Conservation (phyloP, 2,888 invertebrate species). For the Hydriomena furcata region DNA sequence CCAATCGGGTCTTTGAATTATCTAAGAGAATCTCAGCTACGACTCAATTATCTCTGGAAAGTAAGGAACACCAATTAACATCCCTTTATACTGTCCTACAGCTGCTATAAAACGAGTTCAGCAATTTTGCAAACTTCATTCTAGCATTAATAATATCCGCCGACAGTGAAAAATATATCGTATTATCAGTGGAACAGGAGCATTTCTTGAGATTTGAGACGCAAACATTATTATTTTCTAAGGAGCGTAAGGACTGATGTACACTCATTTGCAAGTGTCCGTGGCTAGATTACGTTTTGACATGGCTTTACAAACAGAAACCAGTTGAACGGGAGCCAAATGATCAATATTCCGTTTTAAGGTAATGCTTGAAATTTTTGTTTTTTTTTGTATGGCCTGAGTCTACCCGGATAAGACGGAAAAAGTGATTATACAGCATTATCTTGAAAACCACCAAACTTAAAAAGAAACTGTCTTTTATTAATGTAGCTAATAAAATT, state of each 20-base stretch:
- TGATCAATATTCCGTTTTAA: slow-evolving; percentile 54
- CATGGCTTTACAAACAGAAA: slow-evolving; percentile 62
- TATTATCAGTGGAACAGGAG: slow-evolving; percentile 10
- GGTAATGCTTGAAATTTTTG: too few species aligned
- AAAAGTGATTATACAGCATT: too few species aligned
- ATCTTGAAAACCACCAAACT: too few species aligned
- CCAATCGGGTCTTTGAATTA: too few species aligned
- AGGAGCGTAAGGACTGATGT: slow-evolving; percentile 52
- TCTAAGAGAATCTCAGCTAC: slow-evolving; percentile 60
- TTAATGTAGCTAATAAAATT: too few species aligned
- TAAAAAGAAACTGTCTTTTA: too few species aligned
- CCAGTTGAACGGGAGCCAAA: slow-evolving; percentile 50
- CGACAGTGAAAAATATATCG: slow-evolving; percentile 12
- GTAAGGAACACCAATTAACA: slow-evolving; percentile 72
- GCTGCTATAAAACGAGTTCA: slow-evolving; percentile 48
- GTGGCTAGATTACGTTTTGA: slow-evolving; percentile 66
- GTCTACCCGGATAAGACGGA: too few species aligned
- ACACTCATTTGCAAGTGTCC: slow-evolving; percentile 70
- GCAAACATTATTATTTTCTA: slow-evolving; percentile 28
- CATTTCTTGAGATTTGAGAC: slow-evolving; percentile 7
- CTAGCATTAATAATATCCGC: slow-evolving; percentile 2
- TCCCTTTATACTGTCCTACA: slow-evolving; percentile 62
- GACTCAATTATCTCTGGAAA: slow-evolving; percentile 70
- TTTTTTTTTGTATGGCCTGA: too few species aligned
- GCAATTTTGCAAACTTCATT: slow-evolving; percentile 26